These are phyloP conservation scores for Stenodera caucasica DNA, from an alignment of 2,888 invertebrate genomes.

Conservation along the genomic window DNA sequence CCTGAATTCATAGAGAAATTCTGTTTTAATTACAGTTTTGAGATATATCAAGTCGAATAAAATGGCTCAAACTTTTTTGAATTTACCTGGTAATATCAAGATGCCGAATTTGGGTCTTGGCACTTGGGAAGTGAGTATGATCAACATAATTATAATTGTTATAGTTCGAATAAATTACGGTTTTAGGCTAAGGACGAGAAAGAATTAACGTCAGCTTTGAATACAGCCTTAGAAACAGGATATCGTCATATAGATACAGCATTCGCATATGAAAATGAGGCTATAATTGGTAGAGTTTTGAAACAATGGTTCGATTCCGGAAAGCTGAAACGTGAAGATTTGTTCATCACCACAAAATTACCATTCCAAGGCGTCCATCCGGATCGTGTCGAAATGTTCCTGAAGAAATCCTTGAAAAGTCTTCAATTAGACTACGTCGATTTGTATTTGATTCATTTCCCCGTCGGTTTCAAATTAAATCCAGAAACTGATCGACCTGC, in stretches of 20 bases:
- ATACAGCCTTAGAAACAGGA: conserved; percentile 70
- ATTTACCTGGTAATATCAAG: neutral
- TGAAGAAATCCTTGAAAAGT: conserved; percentile 37
- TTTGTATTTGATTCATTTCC: conserved; percentile 41
- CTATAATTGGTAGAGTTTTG: conserved; percentile 70
- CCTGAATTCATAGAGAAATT: too few species aligned
- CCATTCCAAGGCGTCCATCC: conserved; percentile 64
- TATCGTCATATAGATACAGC: conserved; percentile 84
- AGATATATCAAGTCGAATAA: too few species aligned
- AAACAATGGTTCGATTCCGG: conserved; percentile 69
- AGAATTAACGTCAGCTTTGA: conserved; percentile 67
- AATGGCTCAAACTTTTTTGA: neutral
- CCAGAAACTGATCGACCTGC: neutral
- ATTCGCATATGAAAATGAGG: conserved; percentile 74
- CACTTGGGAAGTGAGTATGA: neutral
- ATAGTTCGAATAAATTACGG: neutral
- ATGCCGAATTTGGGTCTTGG: neutral
- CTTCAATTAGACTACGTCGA: conserved; percentile 40
- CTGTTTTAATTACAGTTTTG: too few species aligned
- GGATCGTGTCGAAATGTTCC: conserved; percentile 46
- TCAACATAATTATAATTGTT: neutral
- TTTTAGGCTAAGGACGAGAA: conserved; percentile 63
- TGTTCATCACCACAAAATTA: conserved; percentile 82
- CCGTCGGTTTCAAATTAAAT: conserved; percentile 31
- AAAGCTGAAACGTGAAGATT: conserved; percentile 69